Evolutionary conservation across 2,113 vertebrate genomes (phyloP).

Genomic region (Gymnobelideus leadbeateri): DNA sequence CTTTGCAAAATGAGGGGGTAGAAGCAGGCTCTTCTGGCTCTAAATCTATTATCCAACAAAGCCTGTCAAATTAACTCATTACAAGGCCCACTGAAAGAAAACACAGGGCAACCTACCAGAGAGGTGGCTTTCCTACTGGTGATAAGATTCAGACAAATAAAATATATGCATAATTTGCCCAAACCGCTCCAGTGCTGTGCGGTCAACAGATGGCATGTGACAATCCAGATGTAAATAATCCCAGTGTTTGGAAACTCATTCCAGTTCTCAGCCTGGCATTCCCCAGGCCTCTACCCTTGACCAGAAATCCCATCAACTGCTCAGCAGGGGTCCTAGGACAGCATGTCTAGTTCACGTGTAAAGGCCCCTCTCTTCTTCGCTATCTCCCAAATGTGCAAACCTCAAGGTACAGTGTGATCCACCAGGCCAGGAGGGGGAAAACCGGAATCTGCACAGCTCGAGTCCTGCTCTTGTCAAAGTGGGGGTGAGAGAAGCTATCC

Average conservation of each 20-base stretch:
- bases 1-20: background rate
- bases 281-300: background rate
- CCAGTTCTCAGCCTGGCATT: background rate
- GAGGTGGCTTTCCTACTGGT: background rate
- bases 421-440: conserved; percentile 46
- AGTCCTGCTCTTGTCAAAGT: conserved; percentile 68
- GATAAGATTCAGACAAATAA: background rate
- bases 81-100: background rate
- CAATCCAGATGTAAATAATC: background rate
- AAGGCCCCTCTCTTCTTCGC: background rate
- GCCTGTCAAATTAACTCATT: background rate
- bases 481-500: conserved; percentile 67
- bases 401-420: conserved; percentile 74
- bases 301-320: background rate
- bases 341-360: too few species aligned
- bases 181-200: background rate
- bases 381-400: background rate
- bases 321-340: background rate
- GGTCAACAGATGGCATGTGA: background rate
- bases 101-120: too few species aligned
- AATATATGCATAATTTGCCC: background rate
- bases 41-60: background rate
- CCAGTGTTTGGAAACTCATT: background rate
- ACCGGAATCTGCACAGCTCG: conserved; percentile 59
- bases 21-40: background rate